Percentiles rank a stretch among this genome's conserved stretches.
Conservation (phyloP, 2,113 vertebrate genomes). For the Phainopepla nitens region DNA sequence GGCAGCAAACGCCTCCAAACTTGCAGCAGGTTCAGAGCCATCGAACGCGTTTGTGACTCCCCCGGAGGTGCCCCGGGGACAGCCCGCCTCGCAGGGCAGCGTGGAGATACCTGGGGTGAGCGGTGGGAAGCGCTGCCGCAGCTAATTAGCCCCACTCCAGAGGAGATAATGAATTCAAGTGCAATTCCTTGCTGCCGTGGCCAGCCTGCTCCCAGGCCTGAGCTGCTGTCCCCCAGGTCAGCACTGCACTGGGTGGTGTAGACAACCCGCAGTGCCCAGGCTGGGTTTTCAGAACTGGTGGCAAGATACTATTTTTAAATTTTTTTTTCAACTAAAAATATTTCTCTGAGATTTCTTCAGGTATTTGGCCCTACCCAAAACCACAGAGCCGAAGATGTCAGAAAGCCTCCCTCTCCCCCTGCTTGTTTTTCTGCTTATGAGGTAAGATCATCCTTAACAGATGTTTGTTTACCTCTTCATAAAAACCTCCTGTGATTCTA, state of each 20-base stretch:
- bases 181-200: not conserved
- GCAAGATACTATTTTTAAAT: not conserved
- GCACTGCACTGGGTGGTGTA: not conserved
- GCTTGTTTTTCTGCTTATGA: not conserved
- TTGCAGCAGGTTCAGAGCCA: rapidly evolving
- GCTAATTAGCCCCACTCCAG: not conserved
- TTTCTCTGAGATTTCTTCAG: not conserved
- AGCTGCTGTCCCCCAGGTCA: not conserved
- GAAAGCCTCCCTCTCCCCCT: not conserved
- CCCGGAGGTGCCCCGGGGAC: rapidly evolving
- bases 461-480: slow-evolving; percentile 64
- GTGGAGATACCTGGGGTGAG: not conserved
- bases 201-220: not conserved
- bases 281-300: not conserved
- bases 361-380: not conserved
- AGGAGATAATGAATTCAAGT: not conserved
- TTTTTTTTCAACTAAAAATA: not conserved
- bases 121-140: not conserved
- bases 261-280: not conserved
- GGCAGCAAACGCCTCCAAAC: not conserved
- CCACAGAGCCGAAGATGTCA: not conserved
- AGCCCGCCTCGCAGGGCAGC: not conserved
- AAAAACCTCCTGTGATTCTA: slow-evolving; percentile 45
- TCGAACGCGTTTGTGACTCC: too few species aligned
- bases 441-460: slow-evolving; percentile 40